phyloP scores from a whole-genome alignment of 2,113 vertebrate genomes.

The Perognathus longimembris region DNA sequence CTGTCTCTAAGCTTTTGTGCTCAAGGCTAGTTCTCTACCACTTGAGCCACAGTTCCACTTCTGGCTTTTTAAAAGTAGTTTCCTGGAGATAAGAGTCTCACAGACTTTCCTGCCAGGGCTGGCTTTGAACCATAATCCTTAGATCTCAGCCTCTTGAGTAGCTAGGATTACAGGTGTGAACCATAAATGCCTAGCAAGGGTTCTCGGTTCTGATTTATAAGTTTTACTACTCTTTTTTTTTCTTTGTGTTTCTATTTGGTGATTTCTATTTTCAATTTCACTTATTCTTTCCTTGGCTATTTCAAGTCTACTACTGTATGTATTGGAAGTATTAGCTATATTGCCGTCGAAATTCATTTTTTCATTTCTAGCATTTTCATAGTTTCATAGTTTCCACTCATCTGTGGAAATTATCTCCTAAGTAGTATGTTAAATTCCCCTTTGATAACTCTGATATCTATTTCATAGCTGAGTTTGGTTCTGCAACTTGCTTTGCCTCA shows the following conservation, averaged over 20 bases:
- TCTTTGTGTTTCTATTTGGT: background rate
- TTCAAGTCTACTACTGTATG: background rate
- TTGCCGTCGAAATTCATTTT: background rate
- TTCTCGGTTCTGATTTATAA: background rate
- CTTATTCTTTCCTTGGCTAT: background rate
- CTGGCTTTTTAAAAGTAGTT: no score
- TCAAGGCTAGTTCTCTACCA: no score
- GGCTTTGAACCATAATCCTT: no score
- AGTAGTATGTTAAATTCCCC: background rate
- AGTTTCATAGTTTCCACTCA: background rate
- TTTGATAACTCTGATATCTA: background rate
- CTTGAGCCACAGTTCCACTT: no score
- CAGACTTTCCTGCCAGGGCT: no score
- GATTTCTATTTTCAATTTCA: background rate
- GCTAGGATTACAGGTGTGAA: no score
- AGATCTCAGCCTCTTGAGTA: no score
- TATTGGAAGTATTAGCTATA: background rate
- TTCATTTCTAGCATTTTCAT: background rate
- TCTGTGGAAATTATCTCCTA: background rate
- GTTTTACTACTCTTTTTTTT: background rate
- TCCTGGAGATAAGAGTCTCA: no score
- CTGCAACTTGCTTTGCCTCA: background rate
- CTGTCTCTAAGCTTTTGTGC: no score
- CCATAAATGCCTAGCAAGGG: no score
- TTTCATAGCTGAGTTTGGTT: background rate